These are phyloP conservation scores for Caenorhabditis angaria DNA, from an alignment of 2,888 invertebrate species.

Conservation along the genomic window DNA sequence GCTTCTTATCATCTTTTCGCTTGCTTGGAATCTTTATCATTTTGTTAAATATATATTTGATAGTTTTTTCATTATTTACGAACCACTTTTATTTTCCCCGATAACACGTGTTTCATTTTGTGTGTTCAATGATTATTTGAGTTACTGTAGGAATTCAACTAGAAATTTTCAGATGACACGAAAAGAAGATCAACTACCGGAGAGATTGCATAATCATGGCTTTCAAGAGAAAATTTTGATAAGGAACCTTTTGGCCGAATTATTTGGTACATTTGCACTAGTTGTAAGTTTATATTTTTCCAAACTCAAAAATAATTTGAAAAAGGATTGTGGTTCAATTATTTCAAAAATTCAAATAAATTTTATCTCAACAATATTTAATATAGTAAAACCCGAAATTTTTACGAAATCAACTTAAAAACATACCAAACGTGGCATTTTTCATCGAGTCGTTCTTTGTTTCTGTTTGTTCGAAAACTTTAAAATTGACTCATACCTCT, in stretches of 20 bases:
- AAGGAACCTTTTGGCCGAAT: constrained; percentile 53
- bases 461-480: too few relatives aligned
- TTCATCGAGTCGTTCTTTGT: not conserved
- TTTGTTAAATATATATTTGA: not conserved
- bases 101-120: not conserved
- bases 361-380: not conserved
- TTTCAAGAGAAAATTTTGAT: constrained; percentile 28
- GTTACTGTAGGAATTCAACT: too few relatives aligned
- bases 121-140: not conserved
- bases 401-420: too few relatives aligned
- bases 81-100: not conserved
- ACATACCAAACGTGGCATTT: too few relatives aligned
- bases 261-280: constrained; percentile 57
- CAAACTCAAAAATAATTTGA: not conserved
- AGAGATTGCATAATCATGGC: constrained; percentile 35
- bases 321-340: not conserved
- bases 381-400: too few relatives aligned
- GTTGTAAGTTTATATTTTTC: constrained; percentile 36
- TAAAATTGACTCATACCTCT: too few relatives aligned
- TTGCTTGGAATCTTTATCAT: not conserved
- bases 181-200: constrained; percentile 39
- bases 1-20: not conserved
- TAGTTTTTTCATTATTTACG: not conserved
- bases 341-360: too few relatives aligned
- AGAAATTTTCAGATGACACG: constrained; percentile 23